phyloP scores from a whole-genome alignment of 2,888 invertebrate species.

The Gryllus longicercus region DNA sequence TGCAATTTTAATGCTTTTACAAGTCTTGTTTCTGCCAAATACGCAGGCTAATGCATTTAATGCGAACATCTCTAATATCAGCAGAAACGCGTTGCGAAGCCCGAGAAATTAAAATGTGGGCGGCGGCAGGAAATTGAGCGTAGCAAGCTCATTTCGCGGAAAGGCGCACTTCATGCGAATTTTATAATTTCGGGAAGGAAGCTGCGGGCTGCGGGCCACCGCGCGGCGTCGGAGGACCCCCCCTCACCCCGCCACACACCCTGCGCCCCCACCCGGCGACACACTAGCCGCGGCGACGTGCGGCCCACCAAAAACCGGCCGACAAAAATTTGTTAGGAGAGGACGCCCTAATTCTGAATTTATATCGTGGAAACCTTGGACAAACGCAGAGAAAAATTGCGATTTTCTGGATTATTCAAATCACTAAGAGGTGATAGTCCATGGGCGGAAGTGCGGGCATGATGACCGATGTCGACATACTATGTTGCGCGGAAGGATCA shows the following conservation, averaged over 20 bases:
- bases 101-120: background rate
- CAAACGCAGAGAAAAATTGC: too few relatives aligned
- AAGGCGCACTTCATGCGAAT: slow-evolving; percentile 9
- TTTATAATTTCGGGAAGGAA: slow-evolving; percentile 17
- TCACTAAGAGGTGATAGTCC: too few relatives aligned
- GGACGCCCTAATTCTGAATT: too few relatives aligned
- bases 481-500: too few relatives aligned
- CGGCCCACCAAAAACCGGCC: too few relatives aligned
- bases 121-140: slow-evolving; percentile 9
- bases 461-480: too few relatives aligned
- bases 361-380: too few relatives aligned
- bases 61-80: background rate
- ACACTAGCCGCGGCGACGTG: too few relatives aligned
- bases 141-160: background rate
- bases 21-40: background rate
- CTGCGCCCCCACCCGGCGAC: background rate
- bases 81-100: slow-evolving; percentile 2
- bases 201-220: slow-evolving; percentile 4
- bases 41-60: background rate
- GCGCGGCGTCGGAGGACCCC: background rate
- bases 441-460: too few relatives aligned
- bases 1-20: background rate
- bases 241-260: background rate
- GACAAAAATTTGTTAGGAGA: too few relatives aligned
- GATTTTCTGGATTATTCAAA: too few relatives aligned